A percentile compares a stretch with the other conserved stretches of the same genome.
Evolutionary conservation across 2,888 invertebrate genomes (phyloP).

Genomic region (Petrophora chlorosata): DNA sequence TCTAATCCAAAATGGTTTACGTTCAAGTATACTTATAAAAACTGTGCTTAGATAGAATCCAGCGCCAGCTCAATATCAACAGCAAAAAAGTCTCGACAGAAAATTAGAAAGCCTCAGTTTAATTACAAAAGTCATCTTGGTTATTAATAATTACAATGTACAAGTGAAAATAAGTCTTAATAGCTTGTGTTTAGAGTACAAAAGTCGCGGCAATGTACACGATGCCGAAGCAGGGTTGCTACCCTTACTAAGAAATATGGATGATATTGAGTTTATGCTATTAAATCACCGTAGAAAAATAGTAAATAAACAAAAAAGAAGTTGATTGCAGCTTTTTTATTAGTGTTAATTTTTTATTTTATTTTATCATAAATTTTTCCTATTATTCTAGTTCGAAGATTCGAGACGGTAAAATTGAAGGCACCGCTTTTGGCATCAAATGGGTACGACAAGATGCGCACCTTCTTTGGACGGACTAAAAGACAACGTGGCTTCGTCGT

Average conservation of each 20-base stretch:
- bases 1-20: slow-evolving; percentile 7
- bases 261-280: no score
- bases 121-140: slow-evolving; percentile 42
- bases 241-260: not conserved
- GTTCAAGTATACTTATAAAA: slow-evolving; percentile 1
- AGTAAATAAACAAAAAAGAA: no score
- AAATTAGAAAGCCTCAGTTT: slow-evolving; percentile 41
- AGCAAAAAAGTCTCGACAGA: slow-evolving; percentile 37
- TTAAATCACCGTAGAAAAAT: no score
- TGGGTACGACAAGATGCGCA: no score
- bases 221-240: slow-evolving; percentile 42
- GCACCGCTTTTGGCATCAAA: no score
- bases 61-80: slow-evolving; percentile 33
- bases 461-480: no score
- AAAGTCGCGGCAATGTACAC: slow-evolving; percentile 49
- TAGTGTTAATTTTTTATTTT: no score
- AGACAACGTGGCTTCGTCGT: no score
- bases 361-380: no score
- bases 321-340: no score
- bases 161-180: slow-evolving; percentile 65
- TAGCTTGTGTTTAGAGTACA: slow-evolving; percentile 60
- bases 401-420: no score
- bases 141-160: slow-evolving; percentile 39
- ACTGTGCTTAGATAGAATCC: slow-evolving; percentile 3
- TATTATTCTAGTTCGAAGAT: no score